Conservation (phyloP, 2,888 invertebrate species). For the Eudasyphora cyanicolor region DNA sequence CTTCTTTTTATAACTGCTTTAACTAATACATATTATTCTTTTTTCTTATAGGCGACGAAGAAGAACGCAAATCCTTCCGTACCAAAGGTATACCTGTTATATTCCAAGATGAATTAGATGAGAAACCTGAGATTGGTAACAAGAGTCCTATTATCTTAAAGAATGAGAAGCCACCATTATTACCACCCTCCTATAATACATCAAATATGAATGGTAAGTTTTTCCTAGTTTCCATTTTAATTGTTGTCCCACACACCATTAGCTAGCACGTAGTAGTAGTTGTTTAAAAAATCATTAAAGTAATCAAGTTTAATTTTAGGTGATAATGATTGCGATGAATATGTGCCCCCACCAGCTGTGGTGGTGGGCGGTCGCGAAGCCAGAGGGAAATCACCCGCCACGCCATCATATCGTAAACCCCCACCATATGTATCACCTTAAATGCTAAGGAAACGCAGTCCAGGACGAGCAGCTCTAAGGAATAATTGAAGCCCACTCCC, state of each 20-base stretch:
- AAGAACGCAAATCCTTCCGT: constrained; percentile 90
- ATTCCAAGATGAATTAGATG: constrained; percentile 97
- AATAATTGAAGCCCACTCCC: background rate
- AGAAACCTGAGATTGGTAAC: constrained; percentile 92
- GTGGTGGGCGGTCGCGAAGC: constrained; percentile 83
- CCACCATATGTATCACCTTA: constrained; percentile 99
- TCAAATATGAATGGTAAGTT: constrained; percentile 78
- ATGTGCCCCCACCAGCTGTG: constrained; percentile 94
- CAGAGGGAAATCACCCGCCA: constrained; percentile 88
- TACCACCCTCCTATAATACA: constrained; percentile 85
- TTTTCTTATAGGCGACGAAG: constrained; percentile 83
- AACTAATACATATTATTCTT: too few relatives aligned
- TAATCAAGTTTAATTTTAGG: constrained; percentile 69
- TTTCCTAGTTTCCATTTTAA: background rate
- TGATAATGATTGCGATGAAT: constrained; percentile 85
- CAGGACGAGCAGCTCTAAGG: constrained; percentile 12
- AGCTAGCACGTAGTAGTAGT: constrained; percentile 41
- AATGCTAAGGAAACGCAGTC: constrained; percentile 79
- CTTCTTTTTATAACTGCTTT: too few relatives aligned
- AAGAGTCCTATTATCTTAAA: constrained; percentile 96
- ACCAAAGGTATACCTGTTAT: constrained; percentile 96
- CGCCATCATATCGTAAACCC: constrained; percentile 95
- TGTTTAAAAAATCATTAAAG: constrained; percentile 63
- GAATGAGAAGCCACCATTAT: constrained; percentile 95
- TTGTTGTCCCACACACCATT: background rate